phyloP scores from a whole-genome alignment of 2,797 vertebrate genomes.

The Ceyx erithaca region DNA sequence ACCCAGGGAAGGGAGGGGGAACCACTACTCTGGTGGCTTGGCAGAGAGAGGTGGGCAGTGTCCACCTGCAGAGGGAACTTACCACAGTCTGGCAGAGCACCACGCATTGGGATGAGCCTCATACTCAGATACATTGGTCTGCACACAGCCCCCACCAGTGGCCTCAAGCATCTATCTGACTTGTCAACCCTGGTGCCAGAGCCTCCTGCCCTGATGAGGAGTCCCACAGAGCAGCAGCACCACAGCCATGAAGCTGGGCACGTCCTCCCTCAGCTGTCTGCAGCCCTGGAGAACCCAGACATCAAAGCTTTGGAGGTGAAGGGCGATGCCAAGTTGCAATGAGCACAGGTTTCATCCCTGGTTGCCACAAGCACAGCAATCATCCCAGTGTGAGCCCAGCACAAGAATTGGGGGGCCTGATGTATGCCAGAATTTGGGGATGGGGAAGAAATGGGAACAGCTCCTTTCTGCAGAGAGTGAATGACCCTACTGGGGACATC shows the following conservation, averaged over 20 bases:
- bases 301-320: conserved; percentile 4
- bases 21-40: accelerated
- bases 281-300: not conserved
- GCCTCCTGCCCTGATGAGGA: not conserved
- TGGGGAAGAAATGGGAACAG: not conserved
- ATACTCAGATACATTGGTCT: not conserved
- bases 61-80: accelerated
- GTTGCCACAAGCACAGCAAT: accelerated
- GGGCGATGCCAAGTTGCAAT: accelerated
- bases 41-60: not conserved
- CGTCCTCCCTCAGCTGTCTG: not conserved
- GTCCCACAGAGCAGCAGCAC: accelerated
- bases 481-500: not conserved
- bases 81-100: accelerated
- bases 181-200: accelerated
- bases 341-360: accelerated
- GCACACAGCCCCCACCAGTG: accelerated
- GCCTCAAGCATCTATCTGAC: not conserved
- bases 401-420: accelerated
- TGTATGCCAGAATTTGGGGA: not conserved
- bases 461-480: not conserved
- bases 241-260: accelerated
- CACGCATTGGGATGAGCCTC: accelerated
- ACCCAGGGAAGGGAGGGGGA: not conserved
- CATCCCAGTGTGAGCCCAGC: not conserved